Evolutionary conservation across 2,888 invertebrate genomes (phyloP), one percentile per base, ranked within the genome.

Genomic region (Eustalomyia histrio): DNA sequence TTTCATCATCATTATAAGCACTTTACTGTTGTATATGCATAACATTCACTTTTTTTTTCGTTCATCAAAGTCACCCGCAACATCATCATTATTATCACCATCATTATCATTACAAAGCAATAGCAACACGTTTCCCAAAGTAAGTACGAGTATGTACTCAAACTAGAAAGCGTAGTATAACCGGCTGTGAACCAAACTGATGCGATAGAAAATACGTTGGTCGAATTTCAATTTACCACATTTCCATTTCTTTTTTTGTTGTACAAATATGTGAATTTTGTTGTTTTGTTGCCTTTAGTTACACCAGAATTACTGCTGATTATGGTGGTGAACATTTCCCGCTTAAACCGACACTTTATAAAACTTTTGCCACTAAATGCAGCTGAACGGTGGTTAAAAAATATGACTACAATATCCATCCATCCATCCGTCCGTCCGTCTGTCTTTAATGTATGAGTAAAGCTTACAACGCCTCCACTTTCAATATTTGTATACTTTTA

Each of bases 181-280:
- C n/a, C 72, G 55, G 39, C 61, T 75, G 47, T 14, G 60, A 60
- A 24, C 35, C 61, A 50, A 72, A n/a, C 69, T 24, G 73, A 76
- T 78, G 74, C 16, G 57, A 71, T 71, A 39, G 74, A 53, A 71
- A 52, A 53, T 71, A 79, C 75, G 81, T 72, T 81, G 78, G 71
- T 21, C 74, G 81, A 78, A 81, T 81, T 78, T 78, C 61, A 81
- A 81, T 81, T 81, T 78, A 50, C 43, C 64, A 29, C 29, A 69
- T 64, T 69, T 60, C 24, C 53, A 33, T 21, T 57, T 65, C 24
- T 4, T 29, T 29, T 29, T 29, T 4, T 29, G 29, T 4, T 29
- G 29, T 29, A 29, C 29, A 7, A 29, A 6, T 58, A 24, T 14
- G 16, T 35, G 17, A 47, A n/a, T n/a, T 6, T 47, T 47, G n/a